phyloP scores from a whole-genome alignment of 1,140 invertebrate species.

The Eueides isabella region DNA sequence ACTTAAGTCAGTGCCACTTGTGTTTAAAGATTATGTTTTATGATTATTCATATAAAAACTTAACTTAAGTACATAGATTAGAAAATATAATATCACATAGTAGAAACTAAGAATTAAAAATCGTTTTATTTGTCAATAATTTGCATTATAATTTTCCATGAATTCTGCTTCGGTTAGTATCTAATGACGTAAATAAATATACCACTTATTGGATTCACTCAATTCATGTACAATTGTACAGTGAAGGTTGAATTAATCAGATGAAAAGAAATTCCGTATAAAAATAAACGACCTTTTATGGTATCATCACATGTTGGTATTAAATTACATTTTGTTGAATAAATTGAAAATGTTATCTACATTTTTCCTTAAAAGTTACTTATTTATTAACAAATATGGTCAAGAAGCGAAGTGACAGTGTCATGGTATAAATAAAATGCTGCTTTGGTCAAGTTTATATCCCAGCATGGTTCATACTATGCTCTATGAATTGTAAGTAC shows the following conservation, averaged over 20 bases:
- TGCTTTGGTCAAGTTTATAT: not conserved
- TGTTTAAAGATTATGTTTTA: not conserved
- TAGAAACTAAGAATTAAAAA: too few species aligned
- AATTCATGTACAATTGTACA: too few species aligned
- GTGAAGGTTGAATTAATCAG: too few species aligned
- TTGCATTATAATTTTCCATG: too few species aligned
- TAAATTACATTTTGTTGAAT: too few species aligned
- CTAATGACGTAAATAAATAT: too few species aligned
- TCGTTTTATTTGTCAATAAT: too few species aligned
- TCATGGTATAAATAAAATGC: not conserved
- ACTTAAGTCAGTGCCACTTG: not conserved
- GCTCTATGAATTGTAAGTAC: conserved; percentile 23
- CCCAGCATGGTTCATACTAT: not conserved
- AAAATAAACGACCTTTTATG: too few species aligned
- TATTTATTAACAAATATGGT: not conserved
- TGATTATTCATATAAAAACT: not conserved
- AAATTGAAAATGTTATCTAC: not conserved
- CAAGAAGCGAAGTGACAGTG: not conserved
- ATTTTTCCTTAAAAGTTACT: not conserved
- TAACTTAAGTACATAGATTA: not conserved
- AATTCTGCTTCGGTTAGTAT: too few species aligned
- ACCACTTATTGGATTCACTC: too few species aligned
- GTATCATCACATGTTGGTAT: too few species aligned
- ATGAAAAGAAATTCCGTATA: too few species aligned
- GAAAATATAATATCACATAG: not conserved